Percentiles rank a stretch among this genome's conserved stretches.
Conservation (phyloP, 2,113 vertebrate genomes). For the Ursus arctos region DNA sequence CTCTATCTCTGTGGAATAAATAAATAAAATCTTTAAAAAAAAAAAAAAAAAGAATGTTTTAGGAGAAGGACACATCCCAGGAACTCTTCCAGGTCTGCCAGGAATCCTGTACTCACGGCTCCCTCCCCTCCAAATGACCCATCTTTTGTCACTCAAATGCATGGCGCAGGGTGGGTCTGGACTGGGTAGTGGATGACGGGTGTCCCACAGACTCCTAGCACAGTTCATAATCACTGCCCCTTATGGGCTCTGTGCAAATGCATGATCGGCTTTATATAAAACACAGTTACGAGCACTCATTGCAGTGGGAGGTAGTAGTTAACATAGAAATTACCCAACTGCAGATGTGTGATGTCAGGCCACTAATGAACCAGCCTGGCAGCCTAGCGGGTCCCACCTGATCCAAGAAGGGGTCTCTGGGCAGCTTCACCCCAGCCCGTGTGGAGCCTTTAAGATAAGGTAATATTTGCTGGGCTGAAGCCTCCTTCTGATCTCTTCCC, state of each 20-base stretch:
- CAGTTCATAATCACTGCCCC: conserved; percentile 83
- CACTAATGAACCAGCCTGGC: conserved; percentile 75
- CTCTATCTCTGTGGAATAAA: too few relatives aligned
- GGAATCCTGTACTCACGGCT: neutral
- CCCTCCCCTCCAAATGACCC: neutral
- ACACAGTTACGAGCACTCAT: conserved; percentile 83
- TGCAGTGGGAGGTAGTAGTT: conserved; percentile 79
- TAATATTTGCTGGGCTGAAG: neutral
- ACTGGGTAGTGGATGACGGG: neutral
- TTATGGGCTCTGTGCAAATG: conserved; percentile 78
- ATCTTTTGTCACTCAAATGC: neutral
- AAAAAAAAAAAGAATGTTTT: neutral
- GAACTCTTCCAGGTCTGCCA: neutral
- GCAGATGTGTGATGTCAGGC: conserved; percentile 81
- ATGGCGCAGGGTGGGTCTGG: neutral
- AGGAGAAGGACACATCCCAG: neutral
- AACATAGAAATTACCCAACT: conserved; percentile 85
- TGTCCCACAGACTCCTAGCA: conserved; percentile 72
- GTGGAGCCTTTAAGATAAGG: neutral
- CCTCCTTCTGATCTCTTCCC: neutral
- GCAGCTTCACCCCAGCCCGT: neutral
- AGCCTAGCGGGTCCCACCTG: conserved; percentile 55
- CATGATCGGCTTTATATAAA: conserved; percentile 83
- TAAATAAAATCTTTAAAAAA: too few relatives aligned
- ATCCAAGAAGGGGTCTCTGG: neutral